These are phyloP conservation scores for Rhopalosiphum nymphaeae DNA, from an alignment of 2,888 invertebrate species.

Conservation along the genomic window DNA sequence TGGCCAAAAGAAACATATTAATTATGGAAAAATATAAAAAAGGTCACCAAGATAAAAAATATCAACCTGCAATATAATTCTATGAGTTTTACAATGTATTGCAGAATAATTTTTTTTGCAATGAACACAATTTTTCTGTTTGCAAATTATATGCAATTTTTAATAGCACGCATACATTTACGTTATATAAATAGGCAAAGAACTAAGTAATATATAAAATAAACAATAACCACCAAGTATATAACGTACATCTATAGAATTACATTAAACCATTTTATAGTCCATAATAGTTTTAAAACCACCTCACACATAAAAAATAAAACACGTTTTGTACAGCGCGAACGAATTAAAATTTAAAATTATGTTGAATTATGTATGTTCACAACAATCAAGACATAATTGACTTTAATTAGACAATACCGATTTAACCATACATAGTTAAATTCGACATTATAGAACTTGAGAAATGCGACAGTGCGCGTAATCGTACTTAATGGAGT, in stretches of 20 bases:
- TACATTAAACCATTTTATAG: neutral
- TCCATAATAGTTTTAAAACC: neutral
- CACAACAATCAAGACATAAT: neutral
- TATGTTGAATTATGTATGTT: neutral
- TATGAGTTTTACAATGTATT: too few relatives aligned
- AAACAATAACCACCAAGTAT: neutral
- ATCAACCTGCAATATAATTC: too few relatives aligned
- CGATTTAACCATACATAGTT: neutral
- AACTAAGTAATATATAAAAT: neutral
- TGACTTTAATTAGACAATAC: neutral
- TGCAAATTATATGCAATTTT: neutral
- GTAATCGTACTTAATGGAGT: neutral
- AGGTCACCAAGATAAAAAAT: too few relatives aligned
- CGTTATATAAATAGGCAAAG: neutral
- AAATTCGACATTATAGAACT: neutral
- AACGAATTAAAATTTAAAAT: neutral
- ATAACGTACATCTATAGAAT: neutral
- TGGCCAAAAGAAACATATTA: too few relatives aligned
- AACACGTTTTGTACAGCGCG: neutral
- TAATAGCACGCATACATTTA: neutral
- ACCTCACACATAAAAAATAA: neutral
- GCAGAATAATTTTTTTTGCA: neutral
- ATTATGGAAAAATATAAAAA: too few relatives aligned
- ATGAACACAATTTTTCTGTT: neutral
- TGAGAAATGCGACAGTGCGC: neutral